Percentiles rank a stretch among this genome's conserved stretches.
Evolutionary conservation across 2,113 vertebrate species (phyloP).

Genomic region (Triplophysa dalaica): DNA sequence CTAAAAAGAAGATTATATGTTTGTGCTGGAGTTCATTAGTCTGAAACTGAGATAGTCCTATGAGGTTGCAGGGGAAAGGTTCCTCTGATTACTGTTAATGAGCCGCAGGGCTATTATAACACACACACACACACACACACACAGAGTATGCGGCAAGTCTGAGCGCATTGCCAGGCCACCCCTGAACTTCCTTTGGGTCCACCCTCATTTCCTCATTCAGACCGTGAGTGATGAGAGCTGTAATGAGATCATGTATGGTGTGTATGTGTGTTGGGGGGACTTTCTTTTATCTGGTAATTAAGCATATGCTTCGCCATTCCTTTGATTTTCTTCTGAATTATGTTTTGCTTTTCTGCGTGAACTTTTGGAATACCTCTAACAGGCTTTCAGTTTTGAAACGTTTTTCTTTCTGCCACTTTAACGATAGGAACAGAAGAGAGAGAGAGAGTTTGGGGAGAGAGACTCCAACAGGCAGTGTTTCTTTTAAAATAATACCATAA

Average conservation of each 20-base stretch:
- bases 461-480: not conserved
- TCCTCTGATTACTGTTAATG: constrained; percentile 58
- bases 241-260: constrained; percentile 37
- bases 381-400: not conserved
- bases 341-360: not conserved
- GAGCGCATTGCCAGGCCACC: constrained; percentile 45
- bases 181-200: constrained; percentile 55
- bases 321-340: constrained; percentile 10
- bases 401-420: not conserved
- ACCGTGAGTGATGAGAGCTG: constrained; percentile 53
- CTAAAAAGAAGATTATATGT: constrained; percentile 2
- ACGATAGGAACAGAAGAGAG: not conserved
- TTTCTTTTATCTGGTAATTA: constrained; percentile 28
- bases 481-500: not conserved
- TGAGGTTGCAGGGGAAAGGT: constrained; percentile 48
- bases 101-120: constrained; percentile 53
- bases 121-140: constrained; percentile 41
- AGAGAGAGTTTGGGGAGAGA: not conserved
- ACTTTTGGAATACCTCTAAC: not conserved
- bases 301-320: not conserved
- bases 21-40: constrained; percentile 48
- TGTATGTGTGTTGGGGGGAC: constrained; percentile 6
- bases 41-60: constrained; percentile 44
- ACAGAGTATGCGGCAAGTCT: constrained; percentile 16
- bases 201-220: constrained; percentile 54